Percentiles rank a stretch among this genome's conserved stretches.
phyloP scores from a whole-genome alignment of 2,113 vertebrate genomes.

The Gobiocypris rarus region DNA sequence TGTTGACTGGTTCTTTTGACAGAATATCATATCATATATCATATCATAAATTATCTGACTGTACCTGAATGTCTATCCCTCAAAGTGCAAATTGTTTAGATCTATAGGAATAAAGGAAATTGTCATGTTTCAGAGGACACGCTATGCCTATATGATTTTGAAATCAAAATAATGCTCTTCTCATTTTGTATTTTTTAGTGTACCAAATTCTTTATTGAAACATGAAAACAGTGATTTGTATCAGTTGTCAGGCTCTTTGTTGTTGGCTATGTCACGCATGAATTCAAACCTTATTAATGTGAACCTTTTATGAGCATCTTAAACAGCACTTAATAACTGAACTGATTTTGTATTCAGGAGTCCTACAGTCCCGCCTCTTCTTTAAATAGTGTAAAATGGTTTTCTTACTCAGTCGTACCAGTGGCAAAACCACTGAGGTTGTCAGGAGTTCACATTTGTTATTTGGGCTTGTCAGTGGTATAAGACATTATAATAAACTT shows the following conservation, averaged over 20 bases:
- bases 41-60: background rate
- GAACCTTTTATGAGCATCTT: background rate
- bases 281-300: background rate
- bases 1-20: background rate
- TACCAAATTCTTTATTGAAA: background rate
- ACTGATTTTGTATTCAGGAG: background rate
- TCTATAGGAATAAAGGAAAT: background rate
- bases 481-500: constrained; percentile 30
- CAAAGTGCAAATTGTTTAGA: background rate
- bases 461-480: background rate
- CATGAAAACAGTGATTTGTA: background rate
- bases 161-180: background rate
- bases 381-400: background rate
- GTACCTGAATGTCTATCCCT: background rate
- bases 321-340: background rate
- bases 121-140: background rate
- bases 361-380: background rate
- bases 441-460: constrained; percentile 28
- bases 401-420: background rate
- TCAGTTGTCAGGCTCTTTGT: background rate
- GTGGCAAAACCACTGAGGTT: background rate
- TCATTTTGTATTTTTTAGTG: background rate
- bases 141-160: no score
- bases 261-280: background rate
- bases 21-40: background rate